A percentile compares a stretch with the other conserved stretches of the same genome.
Evolutionary conservation across 2,888 invertebrate species (phyloP).

Genomic region (Hesperia comma): DNA sequence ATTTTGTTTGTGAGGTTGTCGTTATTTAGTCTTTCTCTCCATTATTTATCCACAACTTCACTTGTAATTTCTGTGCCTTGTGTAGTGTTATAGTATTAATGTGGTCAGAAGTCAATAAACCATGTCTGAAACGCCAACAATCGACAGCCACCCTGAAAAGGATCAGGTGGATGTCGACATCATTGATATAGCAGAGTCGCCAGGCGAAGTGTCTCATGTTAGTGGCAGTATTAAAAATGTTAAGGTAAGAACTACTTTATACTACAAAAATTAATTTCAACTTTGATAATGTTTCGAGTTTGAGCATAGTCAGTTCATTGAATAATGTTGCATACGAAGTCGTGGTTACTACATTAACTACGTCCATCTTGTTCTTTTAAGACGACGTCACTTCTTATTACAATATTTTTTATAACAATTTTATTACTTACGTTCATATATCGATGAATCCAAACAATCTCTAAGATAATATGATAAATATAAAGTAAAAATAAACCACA

Average conservation of each 20-base stretch:
- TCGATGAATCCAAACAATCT: background rate
- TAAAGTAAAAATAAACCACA: background rate
- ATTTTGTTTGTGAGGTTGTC: conserved; percentile 53
- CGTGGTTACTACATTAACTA: background rate
- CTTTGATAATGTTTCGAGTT: background rate
- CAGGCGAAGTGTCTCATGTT: conserved; percentile 65
- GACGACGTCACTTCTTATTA: conserved; percentile 12
- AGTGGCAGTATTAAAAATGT: conserved; percentile 68
- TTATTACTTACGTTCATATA: background rate
- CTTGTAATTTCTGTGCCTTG: conserved; percentile 36
- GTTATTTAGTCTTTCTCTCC: conserved; percentile 36
- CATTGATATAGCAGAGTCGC: conserved; percentile 65
- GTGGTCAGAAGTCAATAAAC: conserved; percentile 64
- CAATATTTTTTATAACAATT: background rate
- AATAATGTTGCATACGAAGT: background rate
- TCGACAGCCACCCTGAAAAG: conserved; percentile 64
- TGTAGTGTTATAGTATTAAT: conserved; percentile 56
- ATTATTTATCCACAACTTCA: conserved; percentile 35
- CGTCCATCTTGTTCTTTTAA: conserved; percentile 32
- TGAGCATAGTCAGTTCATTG: background rate
- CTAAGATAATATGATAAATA: background rate
- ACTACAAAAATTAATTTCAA: too few relatives aligned
- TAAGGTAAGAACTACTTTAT: conserved; percentile 56
- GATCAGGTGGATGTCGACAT: conserved; percentile 62
- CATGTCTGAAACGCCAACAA: conserved; percentile 77